Evolutionary conservation across 1,140 invertebrate genomes (phyloP).

Genomic region (Metopolophium dirhodum): DNA sequence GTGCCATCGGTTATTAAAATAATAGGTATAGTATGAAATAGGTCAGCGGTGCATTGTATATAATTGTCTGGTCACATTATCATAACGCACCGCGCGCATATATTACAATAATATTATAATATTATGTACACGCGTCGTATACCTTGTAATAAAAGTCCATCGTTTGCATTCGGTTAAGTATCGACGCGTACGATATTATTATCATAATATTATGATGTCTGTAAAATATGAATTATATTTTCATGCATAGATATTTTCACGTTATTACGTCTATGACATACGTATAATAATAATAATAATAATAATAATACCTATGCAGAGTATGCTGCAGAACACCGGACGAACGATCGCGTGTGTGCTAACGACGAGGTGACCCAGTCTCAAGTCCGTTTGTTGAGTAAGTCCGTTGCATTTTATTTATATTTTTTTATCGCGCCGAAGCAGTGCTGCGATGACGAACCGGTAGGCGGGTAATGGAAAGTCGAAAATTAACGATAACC

Average conservation of each 20-base stretch:
- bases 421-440: neutral
- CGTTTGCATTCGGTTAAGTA: neutral
- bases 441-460: neutral
- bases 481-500: neutral
- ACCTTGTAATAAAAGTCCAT: neutral
- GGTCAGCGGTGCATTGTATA: neutral
- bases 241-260: neutral
- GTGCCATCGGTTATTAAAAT: neutral
- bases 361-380: neutral
- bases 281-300: neutral
- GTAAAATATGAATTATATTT: neutral
- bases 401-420: neutral
- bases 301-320: neutral
- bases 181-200: neutral
- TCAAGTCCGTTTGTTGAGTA: neutral
- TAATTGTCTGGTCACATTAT: neutral
- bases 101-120: neutral
- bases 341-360: neutral
- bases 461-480: neutral
- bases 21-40: neutral
- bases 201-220: neutral
- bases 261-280: neutral
- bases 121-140: neutral
- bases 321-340: neutral
- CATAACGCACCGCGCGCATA: neutral